Base-by-base conservation (phyloP, 2,888 invertebrate genomes). In the Entomobrya multifasciata region DNA sequence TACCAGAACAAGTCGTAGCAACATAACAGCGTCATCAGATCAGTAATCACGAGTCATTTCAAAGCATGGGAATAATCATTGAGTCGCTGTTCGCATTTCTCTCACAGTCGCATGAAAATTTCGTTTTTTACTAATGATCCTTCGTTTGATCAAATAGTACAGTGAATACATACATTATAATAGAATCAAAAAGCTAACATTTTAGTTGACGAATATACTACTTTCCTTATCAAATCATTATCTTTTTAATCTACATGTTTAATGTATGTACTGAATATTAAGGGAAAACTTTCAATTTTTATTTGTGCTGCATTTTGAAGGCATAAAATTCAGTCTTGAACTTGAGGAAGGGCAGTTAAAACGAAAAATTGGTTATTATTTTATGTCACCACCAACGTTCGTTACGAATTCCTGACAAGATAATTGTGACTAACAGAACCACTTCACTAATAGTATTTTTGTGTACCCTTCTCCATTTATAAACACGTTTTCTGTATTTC, bases 331-430 rank as follows among this genome's bases (percentile, higher is more conserved):
- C 79, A 79, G 79, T 70, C 67, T 49, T 70, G 70, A 81, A 81
- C 57, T 81, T 70, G 70, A 70, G 70, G 41, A 81, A 81, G 80
- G 80, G 55, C 57, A 70, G 80, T 70, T 70, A 25, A n/a, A 8
- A 76, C 55, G 20, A 55, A 80, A 67, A n/a, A n/a, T n/a, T 15
- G n/a, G n/a, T 8, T 36, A 36, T 36, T 36, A 36, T 47, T 57
- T 25, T 17, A 49, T 27, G 30, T 76, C 41, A 20, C 5, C 41
- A 60, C 1, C 41, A 60, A n/a, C 4, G 17, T 65, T 65, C 30
- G 8, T 36, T 20, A 36, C 30, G 15, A 36, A 30, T 20, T 65
- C 41, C 17, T 30, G n/a, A 65, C 65, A 17, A 65, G 65, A 17
- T 30, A 65, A 27, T 65, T 65, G 17, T 65, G 13, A 49, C 30